Evolutionary conservation across 2,797 vertebrate species (phyloP), one percentile per base, ranked within the genome.

Genomic region (Danio kyathit): DNA sequence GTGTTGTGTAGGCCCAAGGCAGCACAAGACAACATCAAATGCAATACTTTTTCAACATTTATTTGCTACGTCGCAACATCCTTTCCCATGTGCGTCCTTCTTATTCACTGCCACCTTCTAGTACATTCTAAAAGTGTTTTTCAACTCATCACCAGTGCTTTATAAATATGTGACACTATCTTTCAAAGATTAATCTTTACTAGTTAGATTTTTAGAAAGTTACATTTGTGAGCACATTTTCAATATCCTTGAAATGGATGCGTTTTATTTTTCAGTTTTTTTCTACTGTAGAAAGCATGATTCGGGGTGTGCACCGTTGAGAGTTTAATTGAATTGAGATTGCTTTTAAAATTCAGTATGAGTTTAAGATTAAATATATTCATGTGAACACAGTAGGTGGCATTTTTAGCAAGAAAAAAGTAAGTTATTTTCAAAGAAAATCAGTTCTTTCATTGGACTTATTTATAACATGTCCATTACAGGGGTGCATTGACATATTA

Each of bases 21-120:
- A 90, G 79, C 90, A 90, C 90, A 91, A 90, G 87, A 88, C 90
- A 91, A 93, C 91, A 93, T 94, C 92, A 95, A 93, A 92, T 88
- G 71, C 89, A 88, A 83, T 88, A 86, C 29, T 87, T 89, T 89
- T 75, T 91, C 91, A 89, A 91, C 86, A 91, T 84, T 91, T 90
- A 90, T 92, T 92, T 81, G 19, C 49, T 29, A 13, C 5, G 7
- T 3, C n/a, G 38, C 38, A 57, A 48, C 38, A 17, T 43, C 52
- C 56, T 56, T 41, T n/a, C 38, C 46, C 56, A 57, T 5, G 13
- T 46, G 29, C 81, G 83, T 89, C 82, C 86, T 88, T 76, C 82
- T 86, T 48, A 79, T 29, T 72, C 81, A 79, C 13, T 13, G 56
- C 79, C n/a, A 48, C 85, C 86, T 89, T 88, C 69, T 73, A 66